phyloP scores from a whole-genome alignment of 2,113 vertebrate species.

The Hoplias malabaricus region DNA sequence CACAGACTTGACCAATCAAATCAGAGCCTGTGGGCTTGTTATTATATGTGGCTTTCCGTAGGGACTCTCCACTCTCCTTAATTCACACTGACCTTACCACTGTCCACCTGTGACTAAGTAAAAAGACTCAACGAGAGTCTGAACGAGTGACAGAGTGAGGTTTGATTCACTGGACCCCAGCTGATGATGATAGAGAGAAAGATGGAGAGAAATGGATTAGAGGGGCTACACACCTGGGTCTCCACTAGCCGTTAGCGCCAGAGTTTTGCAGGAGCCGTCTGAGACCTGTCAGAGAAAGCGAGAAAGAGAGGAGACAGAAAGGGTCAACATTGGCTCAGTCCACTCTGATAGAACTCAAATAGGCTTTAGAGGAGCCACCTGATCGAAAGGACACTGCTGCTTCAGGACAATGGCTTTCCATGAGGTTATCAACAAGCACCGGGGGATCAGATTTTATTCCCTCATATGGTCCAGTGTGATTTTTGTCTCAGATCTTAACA shows the following conservation, averaged over 20 bases:
- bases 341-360: background rate
- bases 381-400: background rate
- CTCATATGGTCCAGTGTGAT: too few species aligned
- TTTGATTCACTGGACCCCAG: background rate
- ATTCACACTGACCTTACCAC: background rate
- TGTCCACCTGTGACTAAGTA: background rate
- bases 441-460: too few species aligned
- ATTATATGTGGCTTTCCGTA: background rate
- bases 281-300: conserved; percentile 30
- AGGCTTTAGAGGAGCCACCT: background rate
- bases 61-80: background rate
- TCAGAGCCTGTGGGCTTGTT: background rate
- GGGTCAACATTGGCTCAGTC: background rate
- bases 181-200: too few species aligned
- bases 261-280: conserved; percentile 9
- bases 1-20: background rate
- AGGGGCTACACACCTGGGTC: conserved; percentile 30
- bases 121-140: background rate
- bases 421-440: background rate
- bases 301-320: background rate
- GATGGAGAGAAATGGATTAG: background rate
- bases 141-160: background rate
- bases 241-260: background rate
- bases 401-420: background rate
- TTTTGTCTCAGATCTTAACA: too few species aligned